Percentiles rank a stretch among this genome's conserved stretches.
Conservation (phyloP, 2,888 invertebrate genomes). For the Fragum sueziense region DNA sequence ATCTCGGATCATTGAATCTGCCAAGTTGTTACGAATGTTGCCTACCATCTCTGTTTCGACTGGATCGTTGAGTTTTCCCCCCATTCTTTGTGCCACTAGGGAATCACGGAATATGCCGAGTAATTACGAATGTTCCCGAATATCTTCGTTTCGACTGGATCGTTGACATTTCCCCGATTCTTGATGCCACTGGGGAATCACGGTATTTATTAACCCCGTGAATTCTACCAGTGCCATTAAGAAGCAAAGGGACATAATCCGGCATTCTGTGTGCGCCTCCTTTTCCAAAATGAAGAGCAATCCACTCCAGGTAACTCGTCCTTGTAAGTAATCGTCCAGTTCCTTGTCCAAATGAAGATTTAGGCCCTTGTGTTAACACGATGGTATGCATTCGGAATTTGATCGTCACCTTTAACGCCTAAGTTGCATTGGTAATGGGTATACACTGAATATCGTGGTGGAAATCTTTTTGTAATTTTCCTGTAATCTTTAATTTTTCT, state of each 20-base stretch:
- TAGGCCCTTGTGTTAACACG: no score
- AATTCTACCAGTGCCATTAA: conserved; percentile 81
- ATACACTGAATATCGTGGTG: no score
- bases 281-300: no score
- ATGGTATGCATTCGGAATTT: no score
- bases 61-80: neutral
- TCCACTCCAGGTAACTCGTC: no score
- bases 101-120: neutral
- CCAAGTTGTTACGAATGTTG: neutral
- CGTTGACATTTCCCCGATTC: neutral
- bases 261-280: no score
- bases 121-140: neutral
- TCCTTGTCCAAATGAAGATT: no score
- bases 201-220: conserved; percentile 71
- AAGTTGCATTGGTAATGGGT: no score
- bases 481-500: no score
- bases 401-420: no score
- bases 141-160: neutral
- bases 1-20: neutral
- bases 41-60: neutral
- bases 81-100: neutral
- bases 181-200: conserved; percentile 69
- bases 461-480: no score
- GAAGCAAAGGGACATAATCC: conserved; percentile 12
- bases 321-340: no score